A percentile compares a stretch with the other conserved stretches of the same genome.
Conservation (phyloP, 37 sponge, comb jelly and placozoan species). For the Oopsacas minuta region DNA sequence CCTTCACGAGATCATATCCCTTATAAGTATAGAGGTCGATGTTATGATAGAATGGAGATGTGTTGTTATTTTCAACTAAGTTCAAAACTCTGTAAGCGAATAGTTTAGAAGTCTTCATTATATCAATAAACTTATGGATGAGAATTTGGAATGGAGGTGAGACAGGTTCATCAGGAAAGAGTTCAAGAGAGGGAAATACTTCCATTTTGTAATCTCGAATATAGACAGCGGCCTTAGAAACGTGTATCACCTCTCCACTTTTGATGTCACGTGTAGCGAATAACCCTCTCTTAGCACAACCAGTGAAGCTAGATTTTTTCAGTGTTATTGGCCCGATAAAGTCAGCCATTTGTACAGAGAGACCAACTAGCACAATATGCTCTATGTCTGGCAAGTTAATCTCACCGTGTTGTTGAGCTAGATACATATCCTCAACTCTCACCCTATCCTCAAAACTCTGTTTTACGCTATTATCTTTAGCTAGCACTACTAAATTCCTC, state of each 20-base stretch:
- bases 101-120: background rate
- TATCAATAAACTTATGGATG: background rate
- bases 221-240: background rate
- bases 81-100: background rate
- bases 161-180: background rate
- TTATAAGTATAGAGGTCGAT: background rate
- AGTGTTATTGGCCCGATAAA: background rate
- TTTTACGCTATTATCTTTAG: background rate
- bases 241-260: background rate
- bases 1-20: background rate
- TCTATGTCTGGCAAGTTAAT: background rate
- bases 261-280: background rate
- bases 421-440: background rate
- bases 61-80: background rate
- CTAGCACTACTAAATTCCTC: background rate
- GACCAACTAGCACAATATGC: background rate
- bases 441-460: background rate
- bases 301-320: background rate
- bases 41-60: background rate
- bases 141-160: background rate
- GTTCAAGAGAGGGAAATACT: background rate
- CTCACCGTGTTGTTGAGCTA: background rate
- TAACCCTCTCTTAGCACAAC: background rate
- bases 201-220: background rate
- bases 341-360: background rate